A percentile compares a stretch with the other conserved stretches of the same genome.
Evolutionary conservation across 2,113 vertebrate genomes (phyloP).

Genomic region (Saccopteryx leptura): DNA sequence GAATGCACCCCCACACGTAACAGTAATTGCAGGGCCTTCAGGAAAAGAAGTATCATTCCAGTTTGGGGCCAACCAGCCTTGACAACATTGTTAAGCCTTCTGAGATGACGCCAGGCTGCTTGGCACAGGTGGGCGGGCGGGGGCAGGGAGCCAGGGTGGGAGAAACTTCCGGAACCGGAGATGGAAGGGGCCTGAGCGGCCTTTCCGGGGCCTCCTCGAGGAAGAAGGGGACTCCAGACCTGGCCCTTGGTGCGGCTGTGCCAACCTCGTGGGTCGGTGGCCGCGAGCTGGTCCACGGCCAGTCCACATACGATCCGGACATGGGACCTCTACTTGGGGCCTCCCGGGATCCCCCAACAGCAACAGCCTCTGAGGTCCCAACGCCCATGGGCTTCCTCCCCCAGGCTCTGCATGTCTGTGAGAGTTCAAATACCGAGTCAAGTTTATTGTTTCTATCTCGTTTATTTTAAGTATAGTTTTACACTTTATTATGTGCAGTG

Average conservation of each 20-base stretch:
- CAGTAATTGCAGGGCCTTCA: constrained; percentile 76
- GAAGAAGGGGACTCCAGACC: background rate
- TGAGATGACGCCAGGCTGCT: background rate
- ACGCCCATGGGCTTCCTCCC: background rate
- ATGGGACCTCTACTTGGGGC: background rate
- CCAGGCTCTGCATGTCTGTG: constrained; percentile 37
- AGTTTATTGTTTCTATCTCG: constrained; percentile 90
- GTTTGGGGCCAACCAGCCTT: constrained; percentile 67
- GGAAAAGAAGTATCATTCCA: constrained; percentile 63
- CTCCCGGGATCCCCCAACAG: background rate
- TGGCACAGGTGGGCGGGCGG: background rate
- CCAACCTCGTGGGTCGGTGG: background rate
- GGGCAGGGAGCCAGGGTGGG: fast-evolving
- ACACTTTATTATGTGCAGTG: constrained; percentile 91
- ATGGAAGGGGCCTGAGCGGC: fast-evolving
- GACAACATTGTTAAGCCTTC: constrained; percentile 43
- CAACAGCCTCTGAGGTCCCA: background rate
- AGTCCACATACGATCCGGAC: background rate
- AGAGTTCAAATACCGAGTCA: constrained; percentile 88
- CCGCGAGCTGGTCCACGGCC: background rate
- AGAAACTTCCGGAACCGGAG: background rate
- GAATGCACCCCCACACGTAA: constrained; percentile 76
- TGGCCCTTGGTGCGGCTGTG: background rate
- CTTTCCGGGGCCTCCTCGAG: background rate
- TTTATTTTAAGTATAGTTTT: constrained; percentile 92